Evolutionary conservation across 2,797 vertebrate species (phyloP).

Genomic region (Ibycter americanus): DNA sequence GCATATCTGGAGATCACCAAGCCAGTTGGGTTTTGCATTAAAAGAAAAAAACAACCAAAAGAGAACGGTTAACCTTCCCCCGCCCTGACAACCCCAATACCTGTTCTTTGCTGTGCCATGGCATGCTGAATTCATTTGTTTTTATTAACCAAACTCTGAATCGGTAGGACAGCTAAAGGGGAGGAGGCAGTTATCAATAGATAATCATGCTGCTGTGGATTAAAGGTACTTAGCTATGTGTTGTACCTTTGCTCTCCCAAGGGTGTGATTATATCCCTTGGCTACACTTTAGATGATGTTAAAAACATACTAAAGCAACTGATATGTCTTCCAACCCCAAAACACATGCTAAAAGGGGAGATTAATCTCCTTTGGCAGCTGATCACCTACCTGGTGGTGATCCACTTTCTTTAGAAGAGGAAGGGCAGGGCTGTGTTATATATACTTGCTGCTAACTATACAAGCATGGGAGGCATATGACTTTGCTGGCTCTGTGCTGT

Average conservation of each 20-base stretch:
- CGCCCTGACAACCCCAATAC: neutral
- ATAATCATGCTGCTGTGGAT: slow-evolving; percentile 16
- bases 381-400: neutral
- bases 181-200: slow-evolving; percentile 48
- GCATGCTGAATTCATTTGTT: slow-evolving; percentile 10
- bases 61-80: neutral
- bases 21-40: slow-evolving; percentile 31
- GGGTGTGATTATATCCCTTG: slow-evolving; percentile 37
- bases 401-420: slow-evolving; percentile 26
- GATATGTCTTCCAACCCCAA: slow-evolving; percentile 46
- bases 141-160: slow-evolving; percentile 18
- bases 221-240: slow-evolving; percentile 6
- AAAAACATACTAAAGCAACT: slow-evolving; percentile 49
- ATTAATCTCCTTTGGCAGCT: slow-evolving; percentile 45
- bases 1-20: slow-evolving; percentile 34
- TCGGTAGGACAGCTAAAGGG: neutral
- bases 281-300: neutral
- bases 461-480: neutral
- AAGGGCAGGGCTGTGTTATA: slow-evolving; percentile 43
- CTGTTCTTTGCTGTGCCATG: neutral
- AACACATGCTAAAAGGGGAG: slow-evolving; percentile 2
- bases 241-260: slow-evolving; percentile 45
- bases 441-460: slow-evolving; percentile 10
- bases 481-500: neutral
- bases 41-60: slow-evolving; percentile 30